Conservation (phyloP, 2,797 vertebrate genomes). For the Anguilla obscura region DNA sequence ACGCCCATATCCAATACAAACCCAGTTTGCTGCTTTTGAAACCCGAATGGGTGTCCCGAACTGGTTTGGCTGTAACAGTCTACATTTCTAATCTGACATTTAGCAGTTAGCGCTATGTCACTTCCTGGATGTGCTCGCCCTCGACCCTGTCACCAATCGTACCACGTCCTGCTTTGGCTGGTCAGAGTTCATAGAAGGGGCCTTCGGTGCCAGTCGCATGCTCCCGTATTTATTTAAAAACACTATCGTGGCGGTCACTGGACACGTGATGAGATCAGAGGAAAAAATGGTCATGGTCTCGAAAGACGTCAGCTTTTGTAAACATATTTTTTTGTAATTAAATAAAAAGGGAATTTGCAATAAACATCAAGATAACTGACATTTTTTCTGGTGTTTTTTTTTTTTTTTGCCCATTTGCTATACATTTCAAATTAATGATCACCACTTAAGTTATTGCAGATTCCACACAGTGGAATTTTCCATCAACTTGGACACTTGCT, state of each 20-base stretch:
- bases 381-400: not conserved
- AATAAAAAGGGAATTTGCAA: constrained; percentile 28
- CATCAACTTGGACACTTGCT: not conserved
- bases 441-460: not conserved
- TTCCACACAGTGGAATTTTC: not conserved
- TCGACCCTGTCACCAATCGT: not conserved
- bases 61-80: not conserved
- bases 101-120: constrained; percentile 6
- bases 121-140: not conserved
- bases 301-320: constrained; percentile 22
- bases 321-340: constrained; percentile 32
- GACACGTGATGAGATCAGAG: constrained; percentile 5
- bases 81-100: not conserved
- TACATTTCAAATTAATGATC: not conserved
- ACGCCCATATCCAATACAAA: not conserved
- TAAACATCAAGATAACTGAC: constrained; percentile 29
- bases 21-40: not conserved
- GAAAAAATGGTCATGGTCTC: not conserved
- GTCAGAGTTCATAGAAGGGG: not conserved
- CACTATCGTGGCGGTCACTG: constrained; percentile 17
- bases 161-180: not conserved
- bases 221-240: constrained; percentile 28
- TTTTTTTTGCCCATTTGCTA: too few relatives aligned
- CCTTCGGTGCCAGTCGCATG: not conserved
- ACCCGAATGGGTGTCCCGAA: not conserved